phyloP scores from a whole-genome alignment of 1,140 invertebrate genomes.

The Ectropis grisescens region DNA sequence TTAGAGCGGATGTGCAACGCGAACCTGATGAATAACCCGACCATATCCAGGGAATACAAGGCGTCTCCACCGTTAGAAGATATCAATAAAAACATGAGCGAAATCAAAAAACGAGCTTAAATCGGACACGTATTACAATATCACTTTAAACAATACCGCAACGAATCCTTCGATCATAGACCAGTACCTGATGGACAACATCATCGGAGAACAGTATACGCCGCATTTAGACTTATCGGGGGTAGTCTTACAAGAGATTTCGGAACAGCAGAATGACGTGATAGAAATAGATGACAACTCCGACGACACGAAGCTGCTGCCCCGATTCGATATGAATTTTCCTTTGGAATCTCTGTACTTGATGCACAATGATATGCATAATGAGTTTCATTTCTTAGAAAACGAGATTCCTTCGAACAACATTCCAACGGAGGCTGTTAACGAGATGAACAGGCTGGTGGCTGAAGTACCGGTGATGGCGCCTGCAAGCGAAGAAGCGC shows the following conservation, averaged over 20 bases:
- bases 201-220: slow-evolving; percentile 52
- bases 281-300: slow-evolving; percentile 66
- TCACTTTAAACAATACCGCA: slow-evolving; percentile 30
- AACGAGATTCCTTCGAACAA: slow-evolving; percentile 35
- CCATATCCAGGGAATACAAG: slow-evolving; percentile 48
- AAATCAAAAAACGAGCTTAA: slow-evolving; percentile 64
- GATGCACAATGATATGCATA: slow-evolving; percentile 62
- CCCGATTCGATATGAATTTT: slow-evolving; percentile 56
- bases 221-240: slow-evolving; percentile 43
- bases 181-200: slow-evolving; percentile 53
- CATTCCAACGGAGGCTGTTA: slow-evolving; percentile 29
- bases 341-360: slow-evolving; percentile 52
- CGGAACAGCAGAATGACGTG: slow-evolving; percentile 45
- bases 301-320: slow-evolving; percentile 57
- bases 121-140: slow-evolving; percentile 50
- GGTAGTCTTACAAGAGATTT: slow-evolving; percentile 32
- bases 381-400: slow-evolving; percentile 59
- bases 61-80: slow-evolving; percentile 57
- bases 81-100: slow-evolving; percentile 55
- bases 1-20: slow-evolving; percentile 58
- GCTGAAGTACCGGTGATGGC: slow-evolving; percentile 41
- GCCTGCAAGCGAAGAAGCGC: slow-evolving; percentile 31
- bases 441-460: slow-evolving; percentile 47
- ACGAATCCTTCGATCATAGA: slow-evolving; percentile 44
- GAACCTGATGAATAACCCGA: slow-evolving; percentile 39